Evolutionary conservation across 30 jellyfish, hydroid and myxozoan genomes (phyloP).

Genomic region (Turritopsis dohrnii): DNA sequence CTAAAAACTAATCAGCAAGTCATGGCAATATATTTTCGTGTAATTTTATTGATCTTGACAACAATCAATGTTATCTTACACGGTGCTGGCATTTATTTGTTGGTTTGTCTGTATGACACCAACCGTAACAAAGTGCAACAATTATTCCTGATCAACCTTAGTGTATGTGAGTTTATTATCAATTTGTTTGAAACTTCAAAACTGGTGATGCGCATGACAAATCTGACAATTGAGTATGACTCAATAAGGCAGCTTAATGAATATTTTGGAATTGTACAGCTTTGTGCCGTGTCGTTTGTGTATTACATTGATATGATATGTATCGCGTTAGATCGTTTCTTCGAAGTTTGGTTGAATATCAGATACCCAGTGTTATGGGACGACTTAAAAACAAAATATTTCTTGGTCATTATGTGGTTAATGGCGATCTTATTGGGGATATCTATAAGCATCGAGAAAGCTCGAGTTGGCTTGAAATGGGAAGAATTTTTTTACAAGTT

Average conservation of each 20-base stretch:
- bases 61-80: not conserved
- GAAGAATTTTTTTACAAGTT: slow-evolving; percentile 5
- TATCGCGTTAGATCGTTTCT: not conserved
- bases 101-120: not conserved
- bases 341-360: slow-evolving; percentile 4
- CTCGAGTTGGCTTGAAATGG: not conserved
- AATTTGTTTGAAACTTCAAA: not conserved
- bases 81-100: not conserved
- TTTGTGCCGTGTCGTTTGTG: slow-evolving; percentile 4
- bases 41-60: not conserved
- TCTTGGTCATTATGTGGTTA: not conserved
- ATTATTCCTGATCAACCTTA: not conserved
- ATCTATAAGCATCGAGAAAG: not conserved
- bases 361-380: slow-evolving; percentile 12
- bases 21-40: not conserved
- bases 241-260: not conserved
- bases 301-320: slow-evolving; percentile 7
- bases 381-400: not conserved
- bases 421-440: not conserved
- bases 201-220: not conserved
- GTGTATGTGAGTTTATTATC: not conserved
- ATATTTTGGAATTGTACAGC: not conserved
- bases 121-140: not conserved
- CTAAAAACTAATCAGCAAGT: not conserved
- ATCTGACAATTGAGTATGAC: not conserved